These are phyloP conservation scores for Stichopus horrens DNA, from an alignment of 53 echinoderm and acorn worm species.

Conservation along the genomic window DNA sequence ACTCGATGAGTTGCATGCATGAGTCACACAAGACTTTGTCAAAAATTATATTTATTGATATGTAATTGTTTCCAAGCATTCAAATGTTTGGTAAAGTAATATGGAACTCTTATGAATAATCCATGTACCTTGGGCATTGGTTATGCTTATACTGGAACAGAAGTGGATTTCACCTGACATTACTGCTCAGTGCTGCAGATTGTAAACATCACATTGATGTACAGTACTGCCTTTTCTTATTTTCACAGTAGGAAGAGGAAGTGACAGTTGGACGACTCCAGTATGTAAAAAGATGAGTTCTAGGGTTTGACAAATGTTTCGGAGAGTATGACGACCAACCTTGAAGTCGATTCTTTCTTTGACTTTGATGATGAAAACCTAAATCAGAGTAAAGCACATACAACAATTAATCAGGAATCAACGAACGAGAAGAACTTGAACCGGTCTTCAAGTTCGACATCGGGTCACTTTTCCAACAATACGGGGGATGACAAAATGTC, in stretches of 20 bases:
- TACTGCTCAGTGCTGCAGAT: neutral
- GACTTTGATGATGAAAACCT: constrained; percentile 63
- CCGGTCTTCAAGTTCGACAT: constrained; percentile 13
- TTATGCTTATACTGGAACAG: neutral
- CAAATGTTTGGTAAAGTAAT: too few species aligned
- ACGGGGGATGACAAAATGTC: constrained; percentile 24
- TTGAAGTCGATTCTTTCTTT: constrained; percentile 68
- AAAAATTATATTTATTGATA: too few species aligned
- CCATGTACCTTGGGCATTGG: neutral
- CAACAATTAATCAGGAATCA: constrained; percentile 65
- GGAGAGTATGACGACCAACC: constrained; percentile 54
- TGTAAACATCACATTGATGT: too few species aligned
- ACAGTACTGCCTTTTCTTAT: neutral
- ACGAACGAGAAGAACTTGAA: constrained; percentile 46
- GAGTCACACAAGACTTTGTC: too few species aligned
- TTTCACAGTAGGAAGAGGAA: neutral
- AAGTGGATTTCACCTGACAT: neutral
- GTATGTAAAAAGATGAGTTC: neutral
- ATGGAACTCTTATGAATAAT: too few species aligned
- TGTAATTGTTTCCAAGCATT: too few species aligned
- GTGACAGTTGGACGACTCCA: neutral
- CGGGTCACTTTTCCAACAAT: constrained; percentile 21
- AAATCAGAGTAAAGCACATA: constrained; percentile 42
- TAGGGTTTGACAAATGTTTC: neutral
- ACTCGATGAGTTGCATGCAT: too few species aligned